Evolutionary conservation across 2,888 invertebrate genomes (phyloP).

Genomic region (Chironomus riparius): DNA sequence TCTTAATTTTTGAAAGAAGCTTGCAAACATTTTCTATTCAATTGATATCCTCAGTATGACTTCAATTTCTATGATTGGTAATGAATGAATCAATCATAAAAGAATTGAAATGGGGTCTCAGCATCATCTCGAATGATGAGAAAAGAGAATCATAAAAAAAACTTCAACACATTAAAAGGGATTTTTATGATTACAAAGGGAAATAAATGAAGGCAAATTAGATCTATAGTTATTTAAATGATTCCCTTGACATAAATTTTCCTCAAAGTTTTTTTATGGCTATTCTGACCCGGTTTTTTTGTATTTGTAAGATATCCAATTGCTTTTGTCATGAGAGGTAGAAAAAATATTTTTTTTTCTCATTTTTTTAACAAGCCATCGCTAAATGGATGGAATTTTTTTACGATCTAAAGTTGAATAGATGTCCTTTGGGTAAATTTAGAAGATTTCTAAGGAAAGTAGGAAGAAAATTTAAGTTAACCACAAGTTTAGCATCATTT

Average conservation of each 20-base stretch:
- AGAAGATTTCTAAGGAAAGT: no score
- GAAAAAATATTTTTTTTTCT: neutral
- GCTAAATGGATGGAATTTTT: no score
- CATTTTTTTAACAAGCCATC: no score
- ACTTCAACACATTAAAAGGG: neutral
- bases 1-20: neutral
- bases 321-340: neutral
- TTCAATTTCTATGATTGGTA: neutral
- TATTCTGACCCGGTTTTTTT: neutral
- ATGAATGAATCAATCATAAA: neutral
- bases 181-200: neutral
- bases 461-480: no score
- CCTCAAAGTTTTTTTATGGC: neutral
- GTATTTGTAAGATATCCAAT: no score
- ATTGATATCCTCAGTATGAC: neutral
- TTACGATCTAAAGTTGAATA: no score
- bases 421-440: no score
- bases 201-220: neutral
- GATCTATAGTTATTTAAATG: conserved; percentile 7
- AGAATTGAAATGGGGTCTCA: neutral
- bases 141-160: neutral
- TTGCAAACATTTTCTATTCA: neutral
- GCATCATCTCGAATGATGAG: neutral
- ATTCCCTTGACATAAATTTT: conserved; percentile 5
- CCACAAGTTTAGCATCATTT: no score